Evolutionary conservation across 2,888 invertebrate species (phyloP).

Genomic region (Mellilla xanthometata): DNA sequence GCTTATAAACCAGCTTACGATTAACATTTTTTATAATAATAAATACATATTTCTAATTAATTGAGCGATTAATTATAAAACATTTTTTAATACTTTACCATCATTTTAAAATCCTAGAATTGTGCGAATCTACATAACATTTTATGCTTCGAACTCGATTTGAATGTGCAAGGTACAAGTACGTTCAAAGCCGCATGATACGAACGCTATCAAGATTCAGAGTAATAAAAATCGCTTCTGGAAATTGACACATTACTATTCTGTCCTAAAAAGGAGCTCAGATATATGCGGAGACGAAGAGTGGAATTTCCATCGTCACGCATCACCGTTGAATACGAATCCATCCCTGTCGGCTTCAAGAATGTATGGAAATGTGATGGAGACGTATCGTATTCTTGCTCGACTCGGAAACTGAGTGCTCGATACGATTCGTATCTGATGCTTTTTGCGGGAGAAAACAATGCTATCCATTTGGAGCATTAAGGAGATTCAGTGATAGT

Average conservation of each 20-base stretch:
- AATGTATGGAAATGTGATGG: conserved; percentile 71
- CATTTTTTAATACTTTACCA: too few species aligned
- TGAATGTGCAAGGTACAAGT: too few species aligned
- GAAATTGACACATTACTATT: conserved; percentile 20
- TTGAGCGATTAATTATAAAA: too few species aligned
- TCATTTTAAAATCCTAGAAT: too few species aligned
- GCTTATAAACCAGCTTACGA: too few species aligned
- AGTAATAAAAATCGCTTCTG: conserved; percentile 16
- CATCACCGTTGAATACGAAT: conserved; percentile 57
- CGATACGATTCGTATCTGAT: conserved; percentile 60
- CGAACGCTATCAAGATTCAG: conserved; percentile 4
- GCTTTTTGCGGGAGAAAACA: conserved; percentile 66
- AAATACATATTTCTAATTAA: too few species aligned
- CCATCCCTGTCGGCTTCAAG: conserved; percentile 55
- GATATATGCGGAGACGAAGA: conserved; percentile 38
- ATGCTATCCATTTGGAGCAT: conserved; percentile 64
- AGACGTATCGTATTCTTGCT: conserved; percentile 68
- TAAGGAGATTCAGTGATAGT: conserved; percentile 52
- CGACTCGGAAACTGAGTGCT: conserved; percentile 59
- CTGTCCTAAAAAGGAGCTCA: conserved; percentile 20
- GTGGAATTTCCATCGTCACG: conserved; percentile 55
- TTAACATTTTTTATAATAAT: too few species aligned
- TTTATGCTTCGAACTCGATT: too few species aligned
- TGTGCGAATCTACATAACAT: too few species aligned
- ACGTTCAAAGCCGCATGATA: too few species aligned